These are phyloP conservation scores for Acrossocheilus fasciatus DNA, from an alignment of 2,797 vertebrate genomes.

Conservation along the genomic window DNA sequence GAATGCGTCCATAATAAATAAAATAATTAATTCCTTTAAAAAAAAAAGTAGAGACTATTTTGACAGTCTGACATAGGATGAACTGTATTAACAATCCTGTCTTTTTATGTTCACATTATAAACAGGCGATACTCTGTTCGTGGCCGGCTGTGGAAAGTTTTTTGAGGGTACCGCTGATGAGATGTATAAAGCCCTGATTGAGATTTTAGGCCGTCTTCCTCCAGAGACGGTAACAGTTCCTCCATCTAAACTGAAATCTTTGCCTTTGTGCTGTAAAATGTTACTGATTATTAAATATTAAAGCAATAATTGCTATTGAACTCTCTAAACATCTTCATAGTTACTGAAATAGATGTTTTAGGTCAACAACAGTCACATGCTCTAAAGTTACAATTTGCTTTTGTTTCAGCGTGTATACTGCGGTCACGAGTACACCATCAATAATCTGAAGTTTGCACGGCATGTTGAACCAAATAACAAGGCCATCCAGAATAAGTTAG, in stretches of 20 bases:
- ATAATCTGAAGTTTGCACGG: conserved; percentile 96
- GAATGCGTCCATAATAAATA: too few relatives aligned
- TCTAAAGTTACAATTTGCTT: conserved; percentile 41
- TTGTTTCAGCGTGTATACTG: conserved; percentile 90
- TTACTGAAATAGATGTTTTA: background rate
- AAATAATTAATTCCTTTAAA: background rate
- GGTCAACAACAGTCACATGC: conserved; percentile 4
- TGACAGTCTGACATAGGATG: background rate
- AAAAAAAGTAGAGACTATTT: background rate
- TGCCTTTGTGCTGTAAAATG: background rate
- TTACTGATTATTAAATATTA: background rate
- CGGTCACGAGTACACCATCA: conserved; percentile 96
- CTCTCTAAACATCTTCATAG: background rate
- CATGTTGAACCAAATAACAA: conserved; percentile 91
- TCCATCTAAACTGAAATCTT: background rate
- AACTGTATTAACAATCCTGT: background rate
- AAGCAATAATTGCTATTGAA: background rate
- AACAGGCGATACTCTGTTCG: conserved; percentile 94
- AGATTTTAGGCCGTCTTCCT: conserved; percentile 88
- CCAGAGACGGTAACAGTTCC: conserved; percentile 84
- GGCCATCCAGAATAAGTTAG: conserved; percentile 85
- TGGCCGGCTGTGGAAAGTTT: conserved; percentile 97
- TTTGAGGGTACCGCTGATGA: conserved; percentile 96
- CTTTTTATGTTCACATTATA: background rate
- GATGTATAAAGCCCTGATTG: conserved; percentile 94